These are phyloP conservation scores for Lycaon pictus DNA, from an alignment of 2,113 vertebrate species.

Conservation along the genomic window DNA sequence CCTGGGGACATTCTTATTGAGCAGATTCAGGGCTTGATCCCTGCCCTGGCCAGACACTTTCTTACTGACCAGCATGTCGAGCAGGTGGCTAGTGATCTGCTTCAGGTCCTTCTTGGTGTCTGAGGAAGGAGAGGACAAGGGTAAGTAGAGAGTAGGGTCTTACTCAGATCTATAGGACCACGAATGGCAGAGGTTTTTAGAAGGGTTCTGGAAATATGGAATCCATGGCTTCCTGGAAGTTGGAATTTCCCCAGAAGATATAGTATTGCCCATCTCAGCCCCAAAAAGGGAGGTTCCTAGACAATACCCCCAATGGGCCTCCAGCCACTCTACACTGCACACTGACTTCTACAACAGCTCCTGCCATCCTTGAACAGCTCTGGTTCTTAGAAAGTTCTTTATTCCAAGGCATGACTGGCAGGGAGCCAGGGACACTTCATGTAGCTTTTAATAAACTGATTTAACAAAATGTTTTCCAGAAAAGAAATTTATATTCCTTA, in stretches of 20 bases:
- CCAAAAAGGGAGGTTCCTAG: neutral
- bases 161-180: neutral
- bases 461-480: neutral
- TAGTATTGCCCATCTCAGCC: neutral
- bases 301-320: neutral
- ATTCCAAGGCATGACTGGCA: neutral
- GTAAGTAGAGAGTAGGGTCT: neutral
- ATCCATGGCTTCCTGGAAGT: neutral
- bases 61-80: slow-evolving; percentile 95
- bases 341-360: neutral
- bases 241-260: neutral
- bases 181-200: neutral
- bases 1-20: slow-evolving; percentile 95
- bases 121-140: slow-evolving; percentile 75
- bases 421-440: neutral
- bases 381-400: slow-evolving; percentile 5
- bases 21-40: slow-evolving; percentile 96
- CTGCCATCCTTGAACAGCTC: neutral
- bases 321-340: too few species aligned
- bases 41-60: slow-evolving; percentile 96
- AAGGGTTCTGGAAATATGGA: neutral
- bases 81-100: slow-evolving; percentile 91
- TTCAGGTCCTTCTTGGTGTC: slow-evolving; percentile 94
- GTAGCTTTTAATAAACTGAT: neutral
- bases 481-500: neutral